These are phyloP conservation scores for Polydesmus complanatus DNA, from an alignment of 2,888 invertebrate genomes.

Conservation along the genomic window DNA sequence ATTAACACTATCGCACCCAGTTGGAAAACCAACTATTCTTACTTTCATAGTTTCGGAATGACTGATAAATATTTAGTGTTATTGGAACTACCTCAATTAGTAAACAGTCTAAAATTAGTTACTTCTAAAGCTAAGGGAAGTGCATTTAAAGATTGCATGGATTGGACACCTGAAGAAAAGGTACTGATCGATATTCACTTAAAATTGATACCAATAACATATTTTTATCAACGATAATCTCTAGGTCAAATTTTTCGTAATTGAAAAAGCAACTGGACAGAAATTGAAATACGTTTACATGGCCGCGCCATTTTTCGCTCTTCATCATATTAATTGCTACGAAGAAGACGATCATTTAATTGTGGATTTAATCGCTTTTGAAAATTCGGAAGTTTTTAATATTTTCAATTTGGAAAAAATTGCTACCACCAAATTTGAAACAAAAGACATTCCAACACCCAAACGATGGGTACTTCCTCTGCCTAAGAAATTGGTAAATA, in stretches of 20 bases:
- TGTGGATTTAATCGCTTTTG: conserved; percentile 32
- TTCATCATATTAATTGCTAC: conserved; percentile 41
- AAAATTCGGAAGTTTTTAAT: conserved; percentile 30
- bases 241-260: conserved; percentile 32
- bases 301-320: conserved; percentile 36
- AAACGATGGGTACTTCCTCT: conserved; percentile 18
- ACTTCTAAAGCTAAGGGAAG: conserved; percentile 30
- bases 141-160: conserved; percentile 31
- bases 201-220: background rate
- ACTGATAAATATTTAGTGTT: conserved; percentile 40
- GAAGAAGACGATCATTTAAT: conserved; percentile 34
- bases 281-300: conserved; percentile 29
- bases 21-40: conserved; percentile 30
- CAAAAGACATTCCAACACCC: conserved; percentile 7
- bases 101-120: conserved; percentile 33
- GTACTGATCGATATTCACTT: conserved; percentile 1
- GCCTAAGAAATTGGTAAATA: conserved; percentile 3
- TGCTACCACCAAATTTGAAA: conserved; percentile 20
- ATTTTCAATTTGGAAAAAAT: conserved; percentile 28
- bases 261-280: conserved; percentile 32
- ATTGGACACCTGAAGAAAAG: conserved; percentile 26
- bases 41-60: conserved; percentile 42
- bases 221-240: conserved; percentile 8
- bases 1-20: conserved; percentile 29
- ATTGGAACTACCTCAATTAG: conserved; percentile 38